Conservation (phyloP, 2,113 vertebrate genomes). For the Sylvietta virens region DNA sequence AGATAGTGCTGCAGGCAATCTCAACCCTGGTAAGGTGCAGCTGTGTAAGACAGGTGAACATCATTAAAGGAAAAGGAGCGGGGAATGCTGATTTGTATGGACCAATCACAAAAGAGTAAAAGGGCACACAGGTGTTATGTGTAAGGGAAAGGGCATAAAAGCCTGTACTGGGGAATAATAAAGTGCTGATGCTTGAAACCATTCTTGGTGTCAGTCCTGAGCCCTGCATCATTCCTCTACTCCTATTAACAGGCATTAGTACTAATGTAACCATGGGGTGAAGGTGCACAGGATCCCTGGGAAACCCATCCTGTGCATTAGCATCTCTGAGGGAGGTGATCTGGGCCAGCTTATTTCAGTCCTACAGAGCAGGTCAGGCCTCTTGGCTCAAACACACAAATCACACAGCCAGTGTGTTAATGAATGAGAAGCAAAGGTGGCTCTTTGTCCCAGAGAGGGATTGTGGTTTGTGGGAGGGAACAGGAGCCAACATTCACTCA, state of each 20-base stretch:
- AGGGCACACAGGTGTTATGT: neutral
- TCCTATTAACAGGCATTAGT: neutral
- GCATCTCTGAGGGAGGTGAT: neutral
- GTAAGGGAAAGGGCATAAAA: neutral
- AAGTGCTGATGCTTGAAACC: neutral
- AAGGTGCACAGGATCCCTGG: fast-evolving
- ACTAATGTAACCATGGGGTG: neutral
- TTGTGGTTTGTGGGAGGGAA: fast-evolving
- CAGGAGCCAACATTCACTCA: neutral
- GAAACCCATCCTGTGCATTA: neutral
- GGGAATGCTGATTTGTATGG: neutral
- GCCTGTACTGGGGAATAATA: neutral
- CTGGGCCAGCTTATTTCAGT: neutral
- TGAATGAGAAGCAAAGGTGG: neutral
- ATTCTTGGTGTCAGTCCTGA: neutral
- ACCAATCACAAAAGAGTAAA: neutral
- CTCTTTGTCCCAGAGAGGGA: neutral
- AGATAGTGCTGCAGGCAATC: neutral
- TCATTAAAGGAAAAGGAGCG: neutral
- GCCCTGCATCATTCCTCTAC: neutral
- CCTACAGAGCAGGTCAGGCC: neutral
- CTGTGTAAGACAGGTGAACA: neutral
- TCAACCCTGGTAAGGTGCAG: neutral
- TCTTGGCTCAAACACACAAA: neutral
- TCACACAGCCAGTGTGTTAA: neutral